phyloP scores from a whole-genome alignment of 1,140 invertebrate species.

The Antheraea mylitta region DNA sequence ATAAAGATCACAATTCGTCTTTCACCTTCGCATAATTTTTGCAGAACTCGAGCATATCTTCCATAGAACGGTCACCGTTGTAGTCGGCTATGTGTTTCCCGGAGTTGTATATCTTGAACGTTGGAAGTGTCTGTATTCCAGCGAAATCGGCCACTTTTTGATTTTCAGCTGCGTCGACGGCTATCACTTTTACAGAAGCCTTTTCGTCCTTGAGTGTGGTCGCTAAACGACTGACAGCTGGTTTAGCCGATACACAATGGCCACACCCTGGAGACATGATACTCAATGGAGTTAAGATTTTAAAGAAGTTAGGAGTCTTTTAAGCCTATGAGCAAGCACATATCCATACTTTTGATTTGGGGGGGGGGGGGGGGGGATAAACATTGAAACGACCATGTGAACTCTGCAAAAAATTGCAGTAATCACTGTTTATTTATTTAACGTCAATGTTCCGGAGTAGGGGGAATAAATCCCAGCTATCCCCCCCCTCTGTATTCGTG shows the following conservation, averaged over 20 bases:
- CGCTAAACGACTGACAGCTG: constrained; percentile 86
- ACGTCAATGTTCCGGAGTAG: no score
- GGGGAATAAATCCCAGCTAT: no score
- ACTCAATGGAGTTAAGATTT: no score
- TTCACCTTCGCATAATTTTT: constrained; percentile 37
- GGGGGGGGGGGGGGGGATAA: no score
- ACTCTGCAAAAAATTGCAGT: no score
- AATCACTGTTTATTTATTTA: no score
- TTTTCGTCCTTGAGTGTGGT: constrained; percentile 85
- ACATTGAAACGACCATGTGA: no score
- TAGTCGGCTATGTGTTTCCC: constrained; percentile 85
- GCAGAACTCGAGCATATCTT: constrained; percentile 55
- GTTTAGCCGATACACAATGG: constrained; percentile 92
- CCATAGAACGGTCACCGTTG: constrained; percentile 81
- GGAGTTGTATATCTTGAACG: constrained; percentile 90
- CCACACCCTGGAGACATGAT: constrained; percentile 86
- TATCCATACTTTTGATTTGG: no score
- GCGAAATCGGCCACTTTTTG: constrained; percentile 82
- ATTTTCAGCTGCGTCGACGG: constrained; percentile 89
- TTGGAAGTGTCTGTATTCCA: constrained; percentile 90
- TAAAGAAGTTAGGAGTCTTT: no score
- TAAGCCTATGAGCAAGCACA: no score
- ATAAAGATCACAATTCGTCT: constrained; percentile 59
- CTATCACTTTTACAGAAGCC: constrained; percentile 84
- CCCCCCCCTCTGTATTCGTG: no score